A percentile compares a stretch with the other conserved stretches of the same genome.
These are phyloP conservation scores for Archocentrus centrarchus DNA, from an alignment of 2,113 vertebrate species.

Conservation along the genomic window DNA sequence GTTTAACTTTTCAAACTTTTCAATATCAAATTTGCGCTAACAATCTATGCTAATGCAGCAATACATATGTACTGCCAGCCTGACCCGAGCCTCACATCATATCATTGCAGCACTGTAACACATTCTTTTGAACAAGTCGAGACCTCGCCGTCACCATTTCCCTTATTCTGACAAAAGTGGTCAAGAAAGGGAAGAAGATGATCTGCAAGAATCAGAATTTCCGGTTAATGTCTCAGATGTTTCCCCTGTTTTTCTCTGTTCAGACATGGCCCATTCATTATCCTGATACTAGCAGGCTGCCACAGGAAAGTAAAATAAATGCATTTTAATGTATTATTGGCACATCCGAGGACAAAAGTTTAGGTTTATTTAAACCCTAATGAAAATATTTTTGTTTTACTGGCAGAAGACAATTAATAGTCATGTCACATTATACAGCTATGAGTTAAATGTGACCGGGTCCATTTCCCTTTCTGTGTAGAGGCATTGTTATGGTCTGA, in stretches of 20 bases:
- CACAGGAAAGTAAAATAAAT: conserved; percentile 26
- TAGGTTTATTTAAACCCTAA: conserved; percentile 62
- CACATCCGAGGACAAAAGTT: conserved; percentile 15
- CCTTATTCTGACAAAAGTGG: conserved; percentile 32
- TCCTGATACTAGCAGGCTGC: neutral
- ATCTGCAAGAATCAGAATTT: conserved; percentile 53
- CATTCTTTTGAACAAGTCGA: conserved; percentile 47
- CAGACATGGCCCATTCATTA: conserved; percentile 32
- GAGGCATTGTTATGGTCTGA: conserved; percentile 39
- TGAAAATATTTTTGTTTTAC: conserved; percentile 37
- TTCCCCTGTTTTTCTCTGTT: conserved; percentile 40
- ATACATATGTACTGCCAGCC: fast-evolving
- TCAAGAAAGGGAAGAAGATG: conserved; percentile 29
- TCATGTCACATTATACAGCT: conserved; percentile 24
- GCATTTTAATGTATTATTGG: neutral
- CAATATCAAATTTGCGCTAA: neutral
- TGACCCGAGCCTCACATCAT: neutral
- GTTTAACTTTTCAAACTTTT: neutral
- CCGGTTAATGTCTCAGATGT: conserved; percentile 52
- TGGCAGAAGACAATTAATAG: conserved; percentile 25
- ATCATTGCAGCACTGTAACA: neutral
- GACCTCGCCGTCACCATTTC: conserved; percentile 50
- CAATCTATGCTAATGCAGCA: neutral
- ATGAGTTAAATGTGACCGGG: conserved; percentile 25
- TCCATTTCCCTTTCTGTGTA: conserved; percentile 27